Evolutionary conservation across 2,113 vertebrate genomes (phyloP).

Genomic region (Polyodon spathula): DNA sequence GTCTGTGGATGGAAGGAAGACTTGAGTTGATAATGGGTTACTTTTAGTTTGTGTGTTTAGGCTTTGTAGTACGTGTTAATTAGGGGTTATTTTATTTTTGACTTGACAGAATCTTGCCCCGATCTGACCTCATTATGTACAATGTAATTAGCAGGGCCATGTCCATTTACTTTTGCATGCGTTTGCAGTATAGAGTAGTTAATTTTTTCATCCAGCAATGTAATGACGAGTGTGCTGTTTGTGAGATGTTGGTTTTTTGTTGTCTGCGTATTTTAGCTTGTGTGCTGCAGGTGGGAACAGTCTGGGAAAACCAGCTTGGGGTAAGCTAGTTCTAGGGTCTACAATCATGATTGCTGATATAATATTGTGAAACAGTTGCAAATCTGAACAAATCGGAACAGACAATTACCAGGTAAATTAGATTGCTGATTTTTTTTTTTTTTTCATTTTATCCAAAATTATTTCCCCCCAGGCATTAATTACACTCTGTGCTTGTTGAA

Average conservation of each 20-base stretch:
- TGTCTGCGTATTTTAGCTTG: neutral
- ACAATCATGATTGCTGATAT: too few relatives aligned
- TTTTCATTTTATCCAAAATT: too few relatives aligned
- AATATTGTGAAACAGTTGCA: too few relatives aligned
- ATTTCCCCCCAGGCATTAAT: too few relatives aligned
- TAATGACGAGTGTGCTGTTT: slow-evolving; percentile 30
- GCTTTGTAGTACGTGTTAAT: slow-evolving; percentile 35
- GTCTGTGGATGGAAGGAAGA: slow-evolving; percentile 90
- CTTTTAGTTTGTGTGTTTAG: slow-evolving; percentile 37
- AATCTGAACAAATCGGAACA: slow-evolving; percentile 15
- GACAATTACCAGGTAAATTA: slow-evolving; percentile 32
- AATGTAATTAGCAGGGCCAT: slow-evolving; percentile 45
- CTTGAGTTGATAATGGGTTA: slow-evolving; percentile 34
- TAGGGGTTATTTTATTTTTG: slow-evolving; percentile 21
- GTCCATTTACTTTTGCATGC: slow-evolving; percentile 37
- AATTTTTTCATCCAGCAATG: slow-evolving; percentile 18
- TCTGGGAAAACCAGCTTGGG: too few relatives aligned
- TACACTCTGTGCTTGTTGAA: too few relatives aligned
- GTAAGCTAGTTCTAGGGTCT: too few relatives aligned
- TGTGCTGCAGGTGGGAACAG: too few relatives aligned
- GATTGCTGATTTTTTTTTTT: too few relatives aligned
- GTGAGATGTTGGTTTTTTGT: neutral
- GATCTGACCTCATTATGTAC: slow-evolving; percentile 24
- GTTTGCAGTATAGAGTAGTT: slow-evolving; percentile 35
- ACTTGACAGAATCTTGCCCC: slow-evolving; percentile 20